Conservation (phyloP, 2,113 vertebrate genomes). For the Sceloporus tristichus region DNA sequence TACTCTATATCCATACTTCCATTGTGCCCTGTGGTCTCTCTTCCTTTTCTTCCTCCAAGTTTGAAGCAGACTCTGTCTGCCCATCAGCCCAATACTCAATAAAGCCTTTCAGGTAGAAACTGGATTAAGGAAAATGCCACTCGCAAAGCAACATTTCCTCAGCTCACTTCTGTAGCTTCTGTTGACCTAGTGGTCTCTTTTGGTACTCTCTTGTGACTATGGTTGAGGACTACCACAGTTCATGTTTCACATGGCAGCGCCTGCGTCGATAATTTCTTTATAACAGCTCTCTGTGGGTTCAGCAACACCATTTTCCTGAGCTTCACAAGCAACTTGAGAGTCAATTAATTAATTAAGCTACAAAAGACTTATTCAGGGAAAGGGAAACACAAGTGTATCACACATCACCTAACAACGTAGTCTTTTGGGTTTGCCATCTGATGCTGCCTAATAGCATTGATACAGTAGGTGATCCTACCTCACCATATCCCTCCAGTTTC, state of each 20-base stretch:
- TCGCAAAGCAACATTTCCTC: not conserved
- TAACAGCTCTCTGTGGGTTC: not conserved
- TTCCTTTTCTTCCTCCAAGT: not conserved
- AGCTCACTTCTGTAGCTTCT: not conserved
- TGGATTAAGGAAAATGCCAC: not conserved
- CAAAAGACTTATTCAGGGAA: not conserved
- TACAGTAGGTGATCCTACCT: not conserved
- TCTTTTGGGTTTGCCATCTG: not conserved
- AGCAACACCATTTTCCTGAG: not conserved
- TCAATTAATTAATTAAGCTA: constrained; percentile 47
- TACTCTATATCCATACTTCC: not conserved
- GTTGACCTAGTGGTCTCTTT: not conserved
- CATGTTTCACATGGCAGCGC: accelerated
- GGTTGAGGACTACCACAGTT: constrained; percentile 5
- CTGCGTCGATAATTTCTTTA: not conserved
- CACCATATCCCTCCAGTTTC: no score
- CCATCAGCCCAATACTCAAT: not conserved
- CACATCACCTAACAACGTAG: not conserved
- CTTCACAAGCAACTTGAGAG: constrained; percentile 12
- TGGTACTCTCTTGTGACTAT: accelerated
- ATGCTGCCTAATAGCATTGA: not conserved
- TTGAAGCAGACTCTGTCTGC: not conserved
- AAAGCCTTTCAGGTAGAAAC: constrained; percentile 3
- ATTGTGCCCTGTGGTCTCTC: not conserved
- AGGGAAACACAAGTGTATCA: not conserved